Conservation (phyloP, 2,797 vertebrate species). For the Spatula versicolor region DNA sequence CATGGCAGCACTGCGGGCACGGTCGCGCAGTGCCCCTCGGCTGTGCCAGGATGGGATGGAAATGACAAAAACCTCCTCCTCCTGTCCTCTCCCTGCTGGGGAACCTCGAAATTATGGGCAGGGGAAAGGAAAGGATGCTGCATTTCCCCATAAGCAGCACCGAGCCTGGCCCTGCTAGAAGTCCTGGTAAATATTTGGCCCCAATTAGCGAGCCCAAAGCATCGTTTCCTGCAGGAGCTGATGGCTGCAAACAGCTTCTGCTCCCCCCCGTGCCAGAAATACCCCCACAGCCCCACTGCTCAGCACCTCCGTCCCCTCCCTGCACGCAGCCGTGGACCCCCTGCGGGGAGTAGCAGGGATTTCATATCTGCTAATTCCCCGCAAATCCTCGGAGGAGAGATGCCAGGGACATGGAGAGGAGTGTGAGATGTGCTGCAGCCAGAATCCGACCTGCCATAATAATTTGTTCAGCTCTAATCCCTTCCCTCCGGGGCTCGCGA, state of each 20-base stretch:
- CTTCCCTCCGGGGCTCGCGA: background rate
- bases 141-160: background rate
- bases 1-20: fast-evolving
- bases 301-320: background rate
- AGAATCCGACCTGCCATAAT: background rate
- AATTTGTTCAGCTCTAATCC: slow-evolving; percentile 8
- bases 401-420: background rate
- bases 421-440: background rate
- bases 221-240: background rate
- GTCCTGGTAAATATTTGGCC: background rate
- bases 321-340: background rate
- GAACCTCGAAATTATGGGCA: background rate
- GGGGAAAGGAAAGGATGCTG: background rate
- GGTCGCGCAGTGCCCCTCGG: background rate
- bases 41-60: background rate
- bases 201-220: background rate
- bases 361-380: background rate
- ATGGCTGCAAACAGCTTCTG: fast-evolving
- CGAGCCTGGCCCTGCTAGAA: background rate
- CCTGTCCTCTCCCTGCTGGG: background rate
- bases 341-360: background rate
- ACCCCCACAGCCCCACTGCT: background rate
- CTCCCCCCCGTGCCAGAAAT: background rate
- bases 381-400: background rate
- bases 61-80: background rate